phyloP scores from a whole-genome alignment of 2,797 vertebrate genomes.

The Melanotaenia maccullochi region DNA sequence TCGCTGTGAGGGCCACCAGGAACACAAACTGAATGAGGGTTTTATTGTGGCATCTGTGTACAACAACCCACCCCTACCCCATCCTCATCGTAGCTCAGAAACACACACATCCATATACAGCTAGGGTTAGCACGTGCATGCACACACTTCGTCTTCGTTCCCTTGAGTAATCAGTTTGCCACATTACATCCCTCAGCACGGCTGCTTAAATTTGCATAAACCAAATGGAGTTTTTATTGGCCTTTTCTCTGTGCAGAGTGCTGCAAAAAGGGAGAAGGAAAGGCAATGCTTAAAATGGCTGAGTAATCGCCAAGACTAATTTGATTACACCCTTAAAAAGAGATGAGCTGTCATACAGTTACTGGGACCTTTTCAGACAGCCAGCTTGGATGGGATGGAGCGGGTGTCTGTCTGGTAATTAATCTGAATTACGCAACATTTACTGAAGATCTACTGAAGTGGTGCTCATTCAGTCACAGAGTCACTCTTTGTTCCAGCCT shows the following conservation, averaged over 20 bases:
- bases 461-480: constrained; percentile 41
- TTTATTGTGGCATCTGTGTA: constrained; percentile 85
- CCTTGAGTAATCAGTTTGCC: constrained; percentile 78
- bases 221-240: constrained; percentile 82
- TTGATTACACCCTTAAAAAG: constrained; percentile 75
- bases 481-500: constrained; percentile 55
- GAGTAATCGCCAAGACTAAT: constrained; percentile 80
- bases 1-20: constrained; percentile 77
- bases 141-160: constrained; percentile 65
- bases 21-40: constrained; percentile 75
- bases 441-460: constrained; percentile 51
- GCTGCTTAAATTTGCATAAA: constrained; percentile 80
- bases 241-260: constrained; percentile 64
- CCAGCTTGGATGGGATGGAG: constrained; percentile 61
- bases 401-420: constrained; percentile 64
- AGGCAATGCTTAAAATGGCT: constrained; percentile 65
- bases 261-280: constrained; percentile 61
- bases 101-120: constrained; percentile 27
- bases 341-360: constrained; percentile 71
- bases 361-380: constrained; percentile 46
- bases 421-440: constrained; percentile 72
- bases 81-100: constrained; percentile 7
- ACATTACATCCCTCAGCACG: constrained; percentile 67
- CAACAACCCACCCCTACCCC: constrained; percentile 37
- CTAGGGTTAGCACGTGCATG: constrained; percentile 61